Base-by-base conservation (phyloP, 2,113 vertebrate genomes). In the Ovis canadensis region DNA sequence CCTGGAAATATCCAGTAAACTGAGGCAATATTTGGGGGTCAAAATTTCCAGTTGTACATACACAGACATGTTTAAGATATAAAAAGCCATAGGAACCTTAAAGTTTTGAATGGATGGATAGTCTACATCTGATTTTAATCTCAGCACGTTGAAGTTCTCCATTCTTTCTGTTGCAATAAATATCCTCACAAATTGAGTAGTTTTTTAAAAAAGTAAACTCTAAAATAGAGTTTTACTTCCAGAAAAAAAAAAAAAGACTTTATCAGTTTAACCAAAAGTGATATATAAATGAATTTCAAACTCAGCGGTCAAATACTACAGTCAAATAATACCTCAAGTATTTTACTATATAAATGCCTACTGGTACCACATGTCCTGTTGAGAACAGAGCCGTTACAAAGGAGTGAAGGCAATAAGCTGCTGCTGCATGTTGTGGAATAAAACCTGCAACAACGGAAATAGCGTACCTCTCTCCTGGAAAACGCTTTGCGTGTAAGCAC, bases 231-330 rank as follows among this genome's bases (percentile, higher is more conserved):
- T 74, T 74, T 74, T 74, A 74, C 67, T 40, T 40, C n/a, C n/a
- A 7, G 43, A 45, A 12, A 7, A 14, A 90, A 31, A 80, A 80
- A 96, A 71, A 60, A 45, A 78, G 55, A 43, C 29, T 92, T 95
- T 90, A 92, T 74, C 89, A 94, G 36, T 43, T 92, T 94, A 97
- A 36, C 50, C 59, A 54, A 71, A 96, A 71, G 50, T 84, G 52
- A 25, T 59, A 64, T 54, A 54, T 77, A 52, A 74, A 91, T 82
- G 94, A 86, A 71, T 84, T 86, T 93, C 50, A 82, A 86, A 77
- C 81, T 96, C 25, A 45, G 48, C 67, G 29, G n/a, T 86, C 84
- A 87, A 92, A 71, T 77, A 89, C 40, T 55, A 55, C 27, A 80
- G 43, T n/a, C 48, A 48, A 48, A 48, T 48, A 48, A 48, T 88